Base-by-base conservation (phyloP, 2,113 vertebrate species). In the Gymnocephalus cernua region DNA sequence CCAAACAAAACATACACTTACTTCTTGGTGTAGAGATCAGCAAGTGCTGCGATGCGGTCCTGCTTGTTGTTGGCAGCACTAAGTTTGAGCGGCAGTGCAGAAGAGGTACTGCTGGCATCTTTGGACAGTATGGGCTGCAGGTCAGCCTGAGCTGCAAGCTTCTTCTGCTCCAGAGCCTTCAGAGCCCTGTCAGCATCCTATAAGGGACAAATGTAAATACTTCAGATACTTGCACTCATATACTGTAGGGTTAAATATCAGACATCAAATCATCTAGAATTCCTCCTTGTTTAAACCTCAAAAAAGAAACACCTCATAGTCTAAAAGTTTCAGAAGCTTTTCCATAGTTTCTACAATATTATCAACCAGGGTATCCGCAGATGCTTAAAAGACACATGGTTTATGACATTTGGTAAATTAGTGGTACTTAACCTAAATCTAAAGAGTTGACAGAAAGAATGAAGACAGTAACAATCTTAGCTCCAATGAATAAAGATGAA, bases 21-120 rank as follows among this genome's bases (percentile, higher is more conserved):
- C 98, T 99, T 99, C 86, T 97, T 96, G 0, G 82, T 91, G 45
- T 96, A 99, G 80, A 98, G 97, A 71, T 89, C 91, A 82, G 95
- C 94, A 15, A 99, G 96, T 27, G 80, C 90, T 5, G 87, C 94
- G 25, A 96, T 89, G 3, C 95, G 95, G 0, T 88, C 94, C 56
- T 95, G 95, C 82, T 97, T 99, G 93, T 96, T 97, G 89, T 95
- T 96, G 88, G 96, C 86, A 2, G 88, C 92, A 14, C 87, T 96
- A 66, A 99, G 89, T 1, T 93, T 93, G 73, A 96, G 93, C 0
- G 96, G 96, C 59, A 99, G 93, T 57, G 93, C 95, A 23, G 96
- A 94, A 56, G 96, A 94, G 0, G 94, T 77, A 0, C 94, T 56
- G 85, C 88, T 83, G 18, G 95, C 86, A 74, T 92, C 93, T 66